phyloP scores from a whole-genome alignment of 2,888 invertebrate genomes.

The Drosophila neotestacea region DNA sequence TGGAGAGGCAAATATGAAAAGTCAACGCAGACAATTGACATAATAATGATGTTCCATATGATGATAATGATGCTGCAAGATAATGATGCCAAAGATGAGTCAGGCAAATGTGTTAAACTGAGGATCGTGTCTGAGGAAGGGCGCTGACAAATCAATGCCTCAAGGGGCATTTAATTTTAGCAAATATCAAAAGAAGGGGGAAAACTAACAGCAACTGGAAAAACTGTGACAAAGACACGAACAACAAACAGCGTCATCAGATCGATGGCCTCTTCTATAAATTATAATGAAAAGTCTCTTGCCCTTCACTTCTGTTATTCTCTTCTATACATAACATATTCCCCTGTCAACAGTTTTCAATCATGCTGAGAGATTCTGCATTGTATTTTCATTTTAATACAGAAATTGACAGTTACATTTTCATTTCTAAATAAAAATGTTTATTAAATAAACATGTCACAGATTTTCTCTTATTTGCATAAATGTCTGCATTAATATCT shows the following conservation, averaged over 20 bases:
- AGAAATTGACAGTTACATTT: too few relatives aligned
- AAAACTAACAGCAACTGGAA: constrained; percentile 19
- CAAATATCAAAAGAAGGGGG: constrained; percentile 44
- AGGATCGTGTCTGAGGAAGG: constrained; percentile 36
- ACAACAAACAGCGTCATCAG: constrained; percentile 8
- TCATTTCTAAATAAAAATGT: too few relatives aligned
- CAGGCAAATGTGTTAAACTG: constrained; percentile 27
- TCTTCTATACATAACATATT: neutral
- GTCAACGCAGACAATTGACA: constrained; percentile 35
- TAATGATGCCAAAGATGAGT: constrained; percentile 19
- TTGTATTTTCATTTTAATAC: constrained; percentile 18
- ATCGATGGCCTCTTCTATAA: neutral
- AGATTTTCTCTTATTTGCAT: too few relatives aligned
- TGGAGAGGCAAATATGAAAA: constrained; percentile 45
- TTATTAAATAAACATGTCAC: too few relatives aligned
- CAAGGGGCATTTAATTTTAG: constrained; percentile 65
- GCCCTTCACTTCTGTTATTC: neutral
- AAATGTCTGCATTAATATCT: too few relatives aligned
- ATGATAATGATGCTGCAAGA: constrained; percentile 14
- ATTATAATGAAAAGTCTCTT: neutral
- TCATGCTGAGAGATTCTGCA: constrained; percentile 25
- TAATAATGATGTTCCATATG: constrained; percentile 17
- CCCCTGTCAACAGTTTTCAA: constrained; percentile 30
- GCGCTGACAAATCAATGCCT: constrained; percentile 75
- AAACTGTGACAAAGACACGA: constrained; percentile 37